Conservation (phyloP, 2,888 invertebrate genomes). For the Synergus umbraculus region DNA sequence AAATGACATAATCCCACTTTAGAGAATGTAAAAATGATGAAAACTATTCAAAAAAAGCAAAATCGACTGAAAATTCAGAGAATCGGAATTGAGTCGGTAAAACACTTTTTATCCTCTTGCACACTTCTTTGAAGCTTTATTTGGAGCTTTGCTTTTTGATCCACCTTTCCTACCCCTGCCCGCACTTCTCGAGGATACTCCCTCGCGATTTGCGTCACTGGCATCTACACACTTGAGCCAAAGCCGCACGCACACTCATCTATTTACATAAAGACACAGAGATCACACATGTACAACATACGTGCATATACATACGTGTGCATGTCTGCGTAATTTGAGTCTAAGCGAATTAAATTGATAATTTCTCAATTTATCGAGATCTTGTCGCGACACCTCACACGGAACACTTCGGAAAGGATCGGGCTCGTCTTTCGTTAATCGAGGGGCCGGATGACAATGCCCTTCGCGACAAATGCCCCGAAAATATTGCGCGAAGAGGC, state of each 20-base stretch:
- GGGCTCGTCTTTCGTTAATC: background rate
- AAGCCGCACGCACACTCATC: constrained; percentile 31
- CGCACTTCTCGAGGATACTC: constrained; percentile 35
- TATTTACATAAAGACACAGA: constrained; percentile 41
- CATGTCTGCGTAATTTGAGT: constrained; percentile 22
- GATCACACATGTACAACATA: constrained; percentile 20
- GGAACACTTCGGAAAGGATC: constrained; percentile 7
- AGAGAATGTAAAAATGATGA: too few species aligned
- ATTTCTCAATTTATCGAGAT: background rate
- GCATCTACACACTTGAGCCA: constrained; percentile 46
- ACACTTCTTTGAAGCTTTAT: constrained; percentile 39
- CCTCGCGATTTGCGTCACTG: constrained; percentile 50
- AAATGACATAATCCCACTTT: background rate
- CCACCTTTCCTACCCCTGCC: constrained; percentile 1
- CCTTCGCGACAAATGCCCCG: constrained; percentile 4
- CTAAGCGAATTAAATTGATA: constrained; percentile 1
- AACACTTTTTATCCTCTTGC: constrained; percentile 24
- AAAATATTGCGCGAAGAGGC: constrained; percentile 28
- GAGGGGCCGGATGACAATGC: background rate
- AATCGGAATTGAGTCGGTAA: constrained; percentile 15
- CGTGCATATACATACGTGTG: constrained; percentile 36
- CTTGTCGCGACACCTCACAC: background rate
- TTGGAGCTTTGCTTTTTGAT: constrained; percentile 40
- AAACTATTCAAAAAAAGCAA: background rate
- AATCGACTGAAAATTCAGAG: background rate